Evolutionary conservation across 2,113 vertebrate species (phyloP).

Genomic region (Cromileptes altivelis): DNA sequence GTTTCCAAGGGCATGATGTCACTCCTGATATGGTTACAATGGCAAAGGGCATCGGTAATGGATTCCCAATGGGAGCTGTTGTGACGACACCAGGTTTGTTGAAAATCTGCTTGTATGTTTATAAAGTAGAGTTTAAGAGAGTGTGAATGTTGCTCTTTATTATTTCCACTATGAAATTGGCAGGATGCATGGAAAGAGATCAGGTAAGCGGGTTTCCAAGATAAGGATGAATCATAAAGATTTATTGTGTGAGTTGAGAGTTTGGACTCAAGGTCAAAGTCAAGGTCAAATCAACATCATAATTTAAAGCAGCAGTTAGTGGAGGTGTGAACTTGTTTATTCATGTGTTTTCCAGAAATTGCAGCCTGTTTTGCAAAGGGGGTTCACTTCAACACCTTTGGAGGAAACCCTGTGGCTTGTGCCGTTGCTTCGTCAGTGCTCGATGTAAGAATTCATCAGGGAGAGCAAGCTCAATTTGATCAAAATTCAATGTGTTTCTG

Average conservation of each 20-base stretch:
- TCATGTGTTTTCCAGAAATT: slow-evolving; percentile 86
- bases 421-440: slow-evolving; percentile 89
- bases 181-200: neutral
- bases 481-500: neutral
- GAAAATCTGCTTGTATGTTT: neutral
- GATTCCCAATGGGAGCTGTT: slow-evolving; percentile 97
- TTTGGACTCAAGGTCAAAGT: neutral
- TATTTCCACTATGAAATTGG: neutral
- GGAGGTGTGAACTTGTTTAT: slow-evolving; percentile 16
- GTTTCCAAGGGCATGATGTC: slow-evolving; percentile 91
- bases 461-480: no score
- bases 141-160: neutral
- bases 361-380: slow-evolving; percentile 84
- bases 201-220: neutral
- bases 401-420: slow-evolving; percentile 92
- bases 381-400: slow-evolving; percentile 92
- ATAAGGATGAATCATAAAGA: neutral
- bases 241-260: neutral
- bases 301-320: neutral
- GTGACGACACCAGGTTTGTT: slow-evolving; percentile 89
- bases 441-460: slow-evolving; percentile 83
- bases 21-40: slow-evolving; percentile 95
- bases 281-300: neutral
- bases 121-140: neutral
- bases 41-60: slow-evolving; percentile 96